Base-by-base conservation (phyloP, 2,888 invertebrate species). In the Rugalucina vietnamica region DNA sequence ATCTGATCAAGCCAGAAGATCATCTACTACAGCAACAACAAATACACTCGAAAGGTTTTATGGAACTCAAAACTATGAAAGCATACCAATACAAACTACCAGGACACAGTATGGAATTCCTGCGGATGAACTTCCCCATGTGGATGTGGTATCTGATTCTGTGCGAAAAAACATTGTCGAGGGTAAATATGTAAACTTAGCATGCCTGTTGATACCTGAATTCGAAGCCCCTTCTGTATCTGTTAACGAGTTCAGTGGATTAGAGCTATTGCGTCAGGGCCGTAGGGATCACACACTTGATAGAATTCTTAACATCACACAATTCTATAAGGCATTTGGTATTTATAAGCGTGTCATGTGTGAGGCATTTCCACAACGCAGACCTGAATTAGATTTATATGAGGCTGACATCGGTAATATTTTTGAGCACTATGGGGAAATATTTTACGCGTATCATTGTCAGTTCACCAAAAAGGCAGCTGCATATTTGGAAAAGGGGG, bases 171-270 rank as follows among this genome's bases (percentile, higher is more conserved):
- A 65, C 65, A 65, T 34, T 29, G 3, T 65, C 5, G 3, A 2
- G 12, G 65, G 65, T 32, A 65, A 65, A 65, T 65, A 65, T 65
- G 34, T 65, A 32, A 65, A 65, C 21, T 18, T 65, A 34, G 65
- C 65, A 34, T 65, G 65, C n/a, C n/a, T n/a, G n/a, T n/a, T 65
- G 21, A 65, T 65, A 34, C 65, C 65, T 21, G 65, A 65, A 14
- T 65, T 34, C 21, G 65, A 65, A 21, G 65, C 18, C 3, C 1
- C 3, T 21, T 34, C 4, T 14, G 21, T 34, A n/a, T 65, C 29
- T 10, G 1, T 10, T 2, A 34, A 65, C 21, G 21, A 65, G 18
- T 21, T 65, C 1, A 10, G 34, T 65, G 65, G 65, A 8, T 29
- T 65, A 10, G 65, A 65, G 3, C 34, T 65, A 4, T 18, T 65